phyloP scores from a whole-genome alignment of 2,888 invertebrate genomes.

The Hoplodrina blanda region DNA sequence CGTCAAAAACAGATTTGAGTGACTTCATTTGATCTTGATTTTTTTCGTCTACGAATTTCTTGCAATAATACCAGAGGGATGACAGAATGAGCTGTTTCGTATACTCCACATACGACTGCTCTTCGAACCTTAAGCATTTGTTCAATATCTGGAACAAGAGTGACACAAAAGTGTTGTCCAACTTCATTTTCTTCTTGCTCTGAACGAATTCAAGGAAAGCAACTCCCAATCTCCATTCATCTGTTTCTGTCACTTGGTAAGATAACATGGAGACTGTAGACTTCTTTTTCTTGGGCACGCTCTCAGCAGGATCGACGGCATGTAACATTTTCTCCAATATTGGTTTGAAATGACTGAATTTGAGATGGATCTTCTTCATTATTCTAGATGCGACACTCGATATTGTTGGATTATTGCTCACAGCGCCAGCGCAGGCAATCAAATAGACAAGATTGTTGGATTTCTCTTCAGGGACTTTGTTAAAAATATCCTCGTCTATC shows the following conservation, averaged over 20 bases:
- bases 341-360: constrained; percentile 91
- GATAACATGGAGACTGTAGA: constrained; percentile 86
- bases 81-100: constrained; percentile 96
- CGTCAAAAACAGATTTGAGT: constrained; percentile 90
- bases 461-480: constrained; percentile 83
- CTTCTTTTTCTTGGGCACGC: constrained; percentile 82
- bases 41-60: constrained; percentile 87
- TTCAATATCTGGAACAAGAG: constrained; percentile 94
- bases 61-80: constrained; percentile 93
- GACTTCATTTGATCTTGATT: constrained; percentile 83
- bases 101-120: constrained; percentile 96
- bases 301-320: constrained; percentile 81
- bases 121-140: constrained; percentile 95
- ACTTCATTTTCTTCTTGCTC: constrained; percentile 94
- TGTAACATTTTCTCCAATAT: constrained; percentile 92
- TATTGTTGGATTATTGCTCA: constrained; percentile 91
- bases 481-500: constrained; percentile 90
- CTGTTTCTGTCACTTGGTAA: constrained; percentile 91
- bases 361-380: constrained; percentile 92
- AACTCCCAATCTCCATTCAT: constrained; percentile 95
- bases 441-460: constrained; percentile 87
- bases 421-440: constrained; percentile 90
- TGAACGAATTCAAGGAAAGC: constrained; percentile 96
- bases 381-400: constrained; percentile 91
- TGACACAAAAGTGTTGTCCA: constrained; percentile 92